Percentiles rank a stretch among this genome's conserved stretches.
phyloP scores from a whole-genome alignment of 2,797 vertebrate species.

The Esox lucius region DNA sequence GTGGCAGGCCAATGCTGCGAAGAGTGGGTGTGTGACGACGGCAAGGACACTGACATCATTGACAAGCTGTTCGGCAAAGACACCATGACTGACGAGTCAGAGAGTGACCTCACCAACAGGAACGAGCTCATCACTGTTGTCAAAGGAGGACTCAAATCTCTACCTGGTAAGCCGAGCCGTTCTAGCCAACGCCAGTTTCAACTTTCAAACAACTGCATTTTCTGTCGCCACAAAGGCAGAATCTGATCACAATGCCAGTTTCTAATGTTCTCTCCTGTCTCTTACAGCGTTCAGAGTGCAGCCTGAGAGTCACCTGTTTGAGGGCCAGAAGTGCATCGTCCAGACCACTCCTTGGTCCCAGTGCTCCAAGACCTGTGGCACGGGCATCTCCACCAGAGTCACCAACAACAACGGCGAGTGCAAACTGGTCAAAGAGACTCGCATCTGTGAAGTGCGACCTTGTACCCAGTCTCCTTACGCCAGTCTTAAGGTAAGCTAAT shows the following conservation, averaged over 20 bases:
- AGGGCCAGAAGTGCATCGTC: constrained; percentile 89
- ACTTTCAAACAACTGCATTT: background rate
- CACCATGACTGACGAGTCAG: constrained; percentile 74
- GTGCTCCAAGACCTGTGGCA: constrained; percentile 96
- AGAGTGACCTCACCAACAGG: constrained; percentile 89
- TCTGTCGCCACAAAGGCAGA: background rate
- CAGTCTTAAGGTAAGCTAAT: constrained; percentile 87
- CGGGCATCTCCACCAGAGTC: constrained; percentile 92
- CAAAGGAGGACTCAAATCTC: constrained; percentile 85
- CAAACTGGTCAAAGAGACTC: constrained; percentile 91
- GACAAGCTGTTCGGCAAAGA: constrained; percentile 83
- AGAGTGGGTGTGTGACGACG: constrained; percentile 92
- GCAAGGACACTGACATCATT: constrained; percentile 72
- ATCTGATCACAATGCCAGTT: constrained; percentile 1
- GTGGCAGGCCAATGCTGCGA: constrained; percentile 96
- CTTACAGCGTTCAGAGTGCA: constrained; percentile 83
- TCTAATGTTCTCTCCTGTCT: constrained; percentile 37
- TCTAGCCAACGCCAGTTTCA: background rate
- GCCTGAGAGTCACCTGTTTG: constrained; percentile 82
- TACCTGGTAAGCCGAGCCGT: constrained; percentile 80
- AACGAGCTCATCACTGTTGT: constrained; percentile 90
- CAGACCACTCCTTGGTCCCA: constrained; percentile 98
- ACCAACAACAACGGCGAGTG: constrained; percentile 94
- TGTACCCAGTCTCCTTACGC: constrained; percentile 87
- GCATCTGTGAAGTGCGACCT: constrained; percentile 94